Evolutionary conservation across 2,888 invertebrate genomes (phyloP).

Genomic region (Temnothorax unifasciatus): DNA sequence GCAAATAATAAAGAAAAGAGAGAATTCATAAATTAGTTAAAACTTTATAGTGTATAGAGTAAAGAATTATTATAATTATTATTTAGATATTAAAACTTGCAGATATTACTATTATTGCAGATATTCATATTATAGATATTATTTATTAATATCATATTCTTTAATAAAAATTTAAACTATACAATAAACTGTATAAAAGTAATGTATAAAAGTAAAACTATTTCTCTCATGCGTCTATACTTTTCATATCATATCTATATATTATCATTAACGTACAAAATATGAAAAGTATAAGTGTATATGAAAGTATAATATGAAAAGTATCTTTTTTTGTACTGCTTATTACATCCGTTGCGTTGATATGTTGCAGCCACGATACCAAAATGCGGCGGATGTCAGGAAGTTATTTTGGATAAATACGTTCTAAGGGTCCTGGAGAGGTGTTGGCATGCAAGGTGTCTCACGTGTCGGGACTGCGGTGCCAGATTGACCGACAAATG

Average conservation of each 20-base stretch:
- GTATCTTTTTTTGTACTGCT: too few relatives aligned
- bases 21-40: not conserved
- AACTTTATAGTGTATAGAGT: not conserved
- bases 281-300: too few relatives aligned
- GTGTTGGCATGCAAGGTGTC: conserved; percentile 99
- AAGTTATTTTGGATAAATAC: conserved; percentile 98
- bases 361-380: conserved; percentile 95
- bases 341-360: not conserved
- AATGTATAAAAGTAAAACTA: not conserved
- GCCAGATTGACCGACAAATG: conserved; percentile 98
- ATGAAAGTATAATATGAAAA: too few relatives aligned
- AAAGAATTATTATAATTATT: not conserved
- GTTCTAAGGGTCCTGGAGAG: conserved; percentile 98
- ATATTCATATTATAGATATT: not conserved
- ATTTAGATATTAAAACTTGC: not conserved
- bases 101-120: not conserved
- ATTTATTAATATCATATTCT: not conserved
- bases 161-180: not conserved
- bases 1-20: not conserved
- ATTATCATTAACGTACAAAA: too few relatives aligned
- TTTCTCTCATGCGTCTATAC: not conserved
- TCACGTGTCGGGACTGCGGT: conserved; percentile 98
- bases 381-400: conserved; percentile 98
- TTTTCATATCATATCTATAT: not conserved
- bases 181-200: not conserved